Percentiles rank a stretch among this genome's conserved stretches.
Conservation (phyloP, 2,113 vertebrate genomes). For the Donacobius atricapilla region DNA sequence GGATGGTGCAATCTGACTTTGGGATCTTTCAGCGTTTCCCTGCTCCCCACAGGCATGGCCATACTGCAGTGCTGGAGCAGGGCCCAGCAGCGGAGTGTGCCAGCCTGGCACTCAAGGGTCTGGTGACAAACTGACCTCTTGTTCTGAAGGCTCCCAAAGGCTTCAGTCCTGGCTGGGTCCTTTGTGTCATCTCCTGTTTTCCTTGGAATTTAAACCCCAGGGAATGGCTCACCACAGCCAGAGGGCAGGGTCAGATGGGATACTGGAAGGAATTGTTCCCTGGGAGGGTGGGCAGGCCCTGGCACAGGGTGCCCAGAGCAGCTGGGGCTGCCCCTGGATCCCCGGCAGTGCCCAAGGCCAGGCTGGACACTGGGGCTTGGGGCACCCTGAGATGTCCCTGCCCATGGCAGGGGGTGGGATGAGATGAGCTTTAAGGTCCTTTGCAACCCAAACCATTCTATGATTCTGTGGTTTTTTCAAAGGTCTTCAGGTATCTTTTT, state of each 20-base stretch:
- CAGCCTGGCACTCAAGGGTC: not conserved
- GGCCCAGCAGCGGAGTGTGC: not conserved
- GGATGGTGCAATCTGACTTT: not conserved
- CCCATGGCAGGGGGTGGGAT: not conserved
- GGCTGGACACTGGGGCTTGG: not conserved
- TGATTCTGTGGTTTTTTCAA: not conserved
- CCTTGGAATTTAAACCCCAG: not conserved
- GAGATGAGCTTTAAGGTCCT: accelerated
- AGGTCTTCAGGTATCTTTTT: not conserved
- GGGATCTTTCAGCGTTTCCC: not conserved
- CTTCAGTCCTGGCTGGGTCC: not conserved
- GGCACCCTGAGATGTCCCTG: not conserved
- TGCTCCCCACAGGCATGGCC: accelerated
- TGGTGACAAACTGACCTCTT: not conserved
- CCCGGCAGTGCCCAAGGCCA: not conserved
- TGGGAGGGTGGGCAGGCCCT: not conserved
- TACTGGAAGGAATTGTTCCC: not conserved
- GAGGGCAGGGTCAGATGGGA: accelerated
- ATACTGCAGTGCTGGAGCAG: accelerated
- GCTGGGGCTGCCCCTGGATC: not conserved
- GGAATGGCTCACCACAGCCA: not conserved
- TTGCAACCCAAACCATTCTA: not conserved
- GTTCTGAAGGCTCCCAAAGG: not conserved
- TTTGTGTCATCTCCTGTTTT: not conserved
- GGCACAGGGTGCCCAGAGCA: not conserved